Base-by-base conservation (phyloP, 2,888 invertebrate genomes). In the Monochamus alternatus region DNA sequence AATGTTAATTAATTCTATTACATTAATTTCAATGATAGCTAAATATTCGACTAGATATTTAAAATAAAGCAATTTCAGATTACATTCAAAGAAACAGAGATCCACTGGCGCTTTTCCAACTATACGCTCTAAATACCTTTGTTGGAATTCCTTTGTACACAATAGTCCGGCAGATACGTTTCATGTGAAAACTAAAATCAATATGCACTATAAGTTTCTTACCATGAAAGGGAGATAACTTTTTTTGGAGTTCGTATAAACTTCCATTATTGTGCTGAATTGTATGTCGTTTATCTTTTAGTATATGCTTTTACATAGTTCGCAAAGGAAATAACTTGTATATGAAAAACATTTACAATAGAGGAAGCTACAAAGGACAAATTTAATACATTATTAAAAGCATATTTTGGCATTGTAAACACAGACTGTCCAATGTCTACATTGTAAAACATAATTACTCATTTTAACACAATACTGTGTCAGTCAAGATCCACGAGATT, bases 71-170 rank as follows among this genome's bases (percentile, higher is more conserved):
- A 55, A 55, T 55, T 55, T 5, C 14, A 55, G 10, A 22, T n/a
- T 55, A n/a, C 30, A 30, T 60, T 32, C 10, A 31, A 60, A 30
- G 14, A 60, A 60, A 4, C 2, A 22, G 0, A 8, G 47, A 65
- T 51, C 30, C 14, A 65, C 14, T 65, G 51, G 52, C 51, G 1
- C 51, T 9, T 65, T 47, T 44, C 65, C 65, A 51, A 51, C 22
- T 9, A 8, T 38, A 65, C 4, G 47, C 65, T 47, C 14, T 51
- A 51, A 32, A 51, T 51, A 65, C 64, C 65, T 51, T 65, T 65
- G 65, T 65, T 47, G 43, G 30, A 65, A 47, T 22, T 51, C 65
- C 14, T 43, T 65, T 65, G 65, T 43, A 51, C 7, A 65, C 4
- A 65, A 51, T 38, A 64, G 43, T n/a, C 44, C 10, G 44, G 22